These are phyloP conservation scores for Micromys minutus DNA, from an alignment of 2,113 vertebrate genomes.

Conservation along the genomic window DNA sequence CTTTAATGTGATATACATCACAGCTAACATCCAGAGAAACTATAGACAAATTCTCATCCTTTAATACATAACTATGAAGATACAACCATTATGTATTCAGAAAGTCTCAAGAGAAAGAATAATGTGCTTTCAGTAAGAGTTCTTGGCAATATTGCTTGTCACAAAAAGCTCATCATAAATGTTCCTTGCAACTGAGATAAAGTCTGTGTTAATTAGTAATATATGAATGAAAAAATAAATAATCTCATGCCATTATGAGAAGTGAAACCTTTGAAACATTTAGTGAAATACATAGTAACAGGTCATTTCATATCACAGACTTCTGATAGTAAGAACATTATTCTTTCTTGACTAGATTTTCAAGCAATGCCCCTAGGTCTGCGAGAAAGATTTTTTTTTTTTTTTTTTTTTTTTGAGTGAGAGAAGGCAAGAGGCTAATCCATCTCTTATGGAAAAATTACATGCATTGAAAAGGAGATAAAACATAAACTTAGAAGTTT, in stretches of 20 bases:
- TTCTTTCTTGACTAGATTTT: slow-evolving; percentile 6
- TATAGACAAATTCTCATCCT: background rate
- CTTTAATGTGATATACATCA: background rate
- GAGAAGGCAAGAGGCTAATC: background rate
- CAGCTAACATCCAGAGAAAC: background rate
- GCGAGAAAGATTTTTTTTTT: background rate
- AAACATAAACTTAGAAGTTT: background rate
- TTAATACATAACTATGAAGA: background rate
- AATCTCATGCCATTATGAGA: background rate
- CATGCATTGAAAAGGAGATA: slow-evolving; percentile 1
- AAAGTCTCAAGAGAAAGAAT: background rate
- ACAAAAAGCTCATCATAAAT: background rate
- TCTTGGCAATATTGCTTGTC: background rate
- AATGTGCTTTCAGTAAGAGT: background rate
- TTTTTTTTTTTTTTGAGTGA: background rate
- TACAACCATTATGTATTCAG: background rate
- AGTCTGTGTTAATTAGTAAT: background rate
- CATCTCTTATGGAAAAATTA: slow-evolving; percentile 19
- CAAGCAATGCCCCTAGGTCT: background rate
- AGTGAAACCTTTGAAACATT: background rate
- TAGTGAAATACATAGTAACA: background rate
- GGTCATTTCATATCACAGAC: background rate
- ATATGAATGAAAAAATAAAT: background rate
- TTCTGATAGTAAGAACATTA: background rate
- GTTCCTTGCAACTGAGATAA: background rate